Base-by-base conservation (phyloP, 1,140 invertebrate species). In the Eumeta japonica region DNA sequence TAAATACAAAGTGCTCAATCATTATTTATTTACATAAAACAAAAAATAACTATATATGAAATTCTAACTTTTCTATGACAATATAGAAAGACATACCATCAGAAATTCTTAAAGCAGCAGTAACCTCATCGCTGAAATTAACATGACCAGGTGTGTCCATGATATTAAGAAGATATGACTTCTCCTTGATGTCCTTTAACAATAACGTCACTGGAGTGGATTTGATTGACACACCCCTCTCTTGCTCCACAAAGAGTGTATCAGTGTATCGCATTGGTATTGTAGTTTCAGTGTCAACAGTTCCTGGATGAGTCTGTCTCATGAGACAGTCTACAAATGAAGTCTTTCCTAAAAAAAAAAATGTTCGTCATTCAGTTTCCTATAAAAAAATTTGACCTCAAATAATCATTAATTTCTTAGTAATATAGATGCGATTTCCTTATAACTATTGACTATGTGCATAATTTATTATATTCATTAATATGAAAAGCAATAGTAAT, bases 91-190 rank as follows among this genome's bases (percentile, higher is more conserved):
- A 50, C 53, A 58, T 44, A 75, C 97, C 97, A 78, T 99, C 97
- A 54, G 90, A 92, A 28, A 99, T 78, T 33, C 97, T 82, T 76
- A 97, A 92, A 0, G 96, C 92, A 16, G 97, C 97, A 1, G 97
- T 98, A 1, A 94, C 93, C 79, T 99, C 97, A 78, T 99, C 97
- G 13, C 96, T 98, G 64, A 99, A 99, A 66, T 99, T 99, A 0
- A 99, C 96, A 79, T 99, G 97, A n/a, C 87, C 94, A n/a, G 96
- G 95, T 2, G 97, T 98, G 60, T 99, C 97, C 66, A 98, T 94
- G 39, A 99, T 83, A 62, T 99, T 99, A 39, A 99, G 78, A 10
- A 99, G 76, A 75, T 89, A 97, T 10, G 93, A 97, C 70, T 99
- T 99, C 13, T 87, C 87, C 58, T 92, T 92, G 1, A 94, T 85